phyloP scores from a whole-genome alignment of 2,888 invertebrate genomes.

The Globia sparganii region DNA sequence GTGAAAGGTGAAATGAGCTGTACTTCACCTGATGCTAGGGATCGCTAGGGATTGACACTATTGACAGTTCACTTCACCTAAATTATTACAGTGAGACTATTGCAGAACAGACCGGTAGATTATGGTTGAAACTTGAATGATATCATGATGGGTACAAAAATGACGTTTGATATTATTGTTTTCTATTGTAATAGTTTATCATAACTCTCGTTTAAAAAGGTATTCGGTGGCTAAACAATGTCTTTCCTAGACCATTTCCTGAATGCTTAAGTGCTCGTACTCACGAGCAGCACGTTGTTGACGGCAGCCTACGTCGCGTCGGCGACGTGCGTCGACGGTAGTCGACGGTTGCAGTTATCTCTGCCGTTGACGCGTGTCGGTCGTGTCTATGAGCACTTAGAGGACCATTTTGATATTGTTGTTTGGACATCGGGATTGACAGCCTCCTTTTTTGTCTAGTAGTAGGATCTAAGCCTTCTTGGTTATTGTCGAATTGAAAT shows the following conservation, averaged over 20 bases:
- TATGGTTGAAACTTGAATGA: background rate
- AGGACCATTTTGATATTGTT: constrained; percentile 9
- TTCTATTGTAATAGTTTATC: constrained; percentile 3
- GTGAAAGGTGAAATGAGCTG: background rate
- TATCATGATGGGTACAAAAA: constrained; percentile 12
- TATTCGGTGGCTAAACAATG: constrained; percentile 17
- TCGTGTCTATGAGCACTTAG: background rate
- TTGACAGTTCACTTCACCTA: background rate
- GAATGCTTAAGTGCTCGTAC: background rate
- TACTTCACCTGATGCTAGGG: background rate
- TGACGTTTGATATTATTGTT: constrained; percentile 22
- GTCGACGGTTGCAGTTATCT: background rate
- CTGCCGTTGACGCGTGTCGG: background rate
- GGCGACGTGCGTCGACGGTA: background rate
- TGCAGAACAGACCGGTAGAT: background rate
- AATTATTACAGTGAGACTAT: background rate
- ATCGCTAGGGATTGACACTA: background rate
- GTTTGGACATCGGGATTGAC: background rate
- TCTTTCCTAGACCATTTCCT: background rate
- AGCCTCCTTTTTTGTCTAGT: constrained; percentile 16
- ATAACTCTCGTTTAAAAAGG: background rate
- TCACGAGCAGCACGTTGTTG: background rate
- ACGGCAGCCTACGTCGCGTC: background rate
- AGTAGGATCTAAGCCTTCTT: background rate
- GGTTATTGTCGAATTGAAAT: background rate